Evolutionary conservation across 2,113 vertebrate species (phyloP).

Genomic region (Microcebus lehilahytsara): DNA sequence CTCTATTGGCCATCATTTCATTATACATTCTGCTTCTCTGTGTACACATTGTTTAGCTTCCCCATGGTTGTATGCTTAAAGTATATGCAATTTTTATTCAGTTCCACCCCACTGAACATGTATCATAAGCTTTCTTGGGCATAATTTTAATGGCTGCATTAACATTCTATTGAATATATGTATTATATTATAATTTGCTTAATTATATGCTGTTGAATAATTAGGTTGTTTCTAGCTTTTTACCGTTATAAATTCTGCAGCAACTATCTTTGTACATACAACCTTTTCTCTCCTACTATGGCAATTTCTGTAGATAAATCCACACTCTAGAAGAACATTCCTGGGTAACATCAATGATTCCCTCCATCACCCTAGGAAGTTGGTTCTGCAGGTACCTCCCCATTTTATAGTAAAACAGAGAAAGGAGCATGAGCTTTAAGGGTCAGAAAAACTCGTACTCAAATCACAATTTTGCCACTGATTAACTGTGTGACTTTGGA

Average conservation of each 20-base stretch:
- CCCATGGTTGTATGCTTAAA: not conserved
- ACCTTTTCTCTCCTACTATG: not conserved
- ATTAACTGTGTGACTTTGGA: not conserved
- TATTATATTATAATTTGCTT: slow-evolving; percentile 39
- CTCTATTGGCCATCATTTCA: too few relatives aligned
- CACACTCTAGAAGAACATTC: not conserved
- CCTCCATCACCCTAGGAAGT: not conserved
- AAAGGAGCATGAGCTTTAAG: not conserved
- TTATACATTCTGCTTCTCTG: too few relatives aligned
- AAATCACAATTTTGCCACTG: not conserved
- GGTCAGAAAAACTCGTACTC: not conserved
- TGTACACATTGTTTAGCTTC: too few relatives aligned
- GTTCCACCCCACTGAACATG: not conserved
- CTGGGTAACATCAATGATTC: not conserved
- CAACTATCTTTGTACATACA: not conserved
- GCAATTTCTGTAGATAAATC: not conserved
- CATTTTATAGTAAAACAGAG: not conserved
- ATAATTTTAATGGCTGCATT: not conserved
- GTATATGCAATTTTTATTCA: slow-evolving; percentile 14
- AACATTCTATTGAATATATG: slow-evolving; percentile 2
- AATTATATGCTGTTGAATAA: slow-evolving; percentile 21
- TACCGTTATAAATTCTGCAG: not conserved
- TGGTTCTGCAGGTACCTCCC: not conserved
- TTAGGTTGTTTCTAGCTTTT: slow-evolving; percentile 7
- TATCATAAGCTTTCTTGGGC: not conserved